A percentile compares a stretch with the other conserved stretches of the same genome.
Evolutionary conservation across 1,140 invertebrate genomes (phyloP).

Genomic region (Drosophila hydei): DNA sequence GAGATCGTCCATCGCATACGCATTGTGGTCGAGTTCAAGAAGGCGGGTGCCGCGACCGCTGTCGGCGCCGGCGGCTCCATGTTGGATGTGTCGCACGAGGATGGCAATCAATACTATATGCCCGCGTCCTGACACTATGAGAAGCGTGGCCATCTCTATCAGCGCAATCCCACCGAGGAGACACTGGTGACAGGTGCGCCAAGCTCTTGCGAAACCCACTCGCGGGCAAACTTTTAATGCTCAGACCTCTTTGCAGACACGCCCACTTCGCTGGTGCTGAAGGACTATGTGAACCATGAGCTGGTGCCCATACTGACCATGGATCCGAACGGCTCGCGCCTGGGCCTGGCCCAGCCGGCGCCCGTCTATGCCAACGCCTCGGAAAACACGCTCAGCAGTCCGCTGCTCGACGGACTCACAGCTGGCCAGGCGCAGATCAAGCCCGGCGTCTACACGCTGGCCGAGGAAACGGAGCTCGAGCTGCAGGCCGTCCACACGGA

Average conservation of each 20-base stretch:
- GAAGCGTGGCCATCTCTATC: slow-evolving; percentile 85
- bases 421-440: slow-evolving; percentile 9
- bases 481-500: slow-evolving; percentile 84
- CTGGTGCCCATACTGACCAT: slow-evolving; percentile 83
- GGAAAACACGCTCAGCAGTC: slow-evolving; percentile 55
- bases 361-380: slow-evolving; percentile 31
- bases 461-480: slow-evolving; percentile 87
- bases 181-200: slow-evolving; percentile 85
- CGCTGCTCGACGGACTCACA: slow-evolving; percentile 65
- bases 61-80: slow-evolving; percentile 60
- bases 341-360: slow-evolving; percentile 12
- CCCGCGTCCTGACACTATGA: slow-evolving; percentile 88
- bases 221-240: background rate
- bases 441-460: slow-evolving; percentile 86
- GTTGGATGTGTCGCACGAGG: slow-evolving; percentile 83
- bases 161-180: slow-evolving; percentile 88
- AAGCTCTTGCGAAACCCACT: no score
- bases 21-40: slow-evolving; percentile 85
- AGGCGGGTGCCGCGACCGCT: slow-evolving; percentile 63
- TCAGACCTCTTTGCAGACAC: slow-evolving; percentile 84
- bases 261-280: slow-evolving; percentile 85
- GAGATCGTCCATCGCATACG: slow-evolving; percentile 93
- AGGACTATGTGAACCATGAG: slow-evolving; percentile 82
- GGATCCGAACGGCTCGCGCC: slow-evolving; percentile 69
- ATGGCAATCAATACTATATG: slow-evolving; percentile 85